phyloP scores from a whole-genome alignment of 2,113 vertebrate genomes.

The Axis porcinus region DNA sequence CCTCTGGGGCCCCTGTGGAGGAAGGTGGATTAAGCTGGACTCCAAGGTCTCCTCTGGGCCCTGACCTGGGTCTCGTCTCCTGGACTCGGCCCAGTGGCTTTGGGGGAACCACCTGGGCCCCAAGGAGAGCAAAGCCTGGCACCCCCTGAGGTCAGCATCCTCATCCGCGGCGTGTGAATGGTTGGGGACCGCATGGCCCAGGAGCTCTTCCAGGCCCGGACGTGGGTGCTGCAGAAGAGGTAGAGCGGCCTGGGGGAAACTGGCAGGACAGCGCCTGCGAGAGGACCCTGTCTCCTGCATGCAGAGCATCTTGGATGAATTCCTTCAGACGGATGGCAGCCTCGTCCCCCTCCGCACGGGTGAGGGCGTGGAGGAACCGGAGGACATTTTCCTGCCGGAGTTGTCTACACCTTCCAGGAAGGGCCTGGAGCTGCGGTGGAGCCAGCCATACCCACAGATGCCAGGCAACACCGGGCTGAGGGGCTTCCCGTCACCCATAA shows the following conservation, averaged over 20 bases:
- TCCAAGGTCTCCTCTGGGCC: conserved; percentile 63
- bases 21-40: conserved; percentile 65
- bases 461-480: conserved; percentile 85
- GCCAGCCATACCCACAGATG: conserved; percentile 90
- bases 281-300: conserved; percentile 89
- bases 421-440: conserved; percentile 86
- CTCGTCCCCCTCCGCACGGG: conserved; percentile 90
- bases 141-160: conserved; percentile 75
- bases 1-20: conserved; percentile 58
- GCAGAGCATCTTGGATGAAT: conserved; percentile 89
- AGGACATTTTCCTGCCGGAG: conserved; percentile 88
- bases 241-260: conserved; percentile 58
- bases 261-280: conserved; percentile 55
- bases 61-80: conserved; percentile 54
- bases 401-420: conserved; percentile 87
- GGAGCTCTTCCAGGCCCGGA: conserved; percentile 73
- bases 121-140: conserved; percentile 59
- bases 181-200: conserved; percentile 68
- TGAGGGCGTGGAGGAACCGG: conserved; percentile 87
- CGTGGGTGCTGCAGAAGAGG: conserved; percentile 62
- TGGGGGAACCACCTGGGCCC: conserved; percentile 62
- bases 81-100: conserved; percentile 75
- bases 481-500: conserved; percentile 92
- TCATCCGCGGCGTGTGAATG: conserved; percentile 81
- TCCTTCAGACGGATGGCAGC: conserved; percentile 90